Base-by-base conservation (phyloP, 2,797 vertebrate genomes). In the Triplophysa yarkandensis region DNA sequence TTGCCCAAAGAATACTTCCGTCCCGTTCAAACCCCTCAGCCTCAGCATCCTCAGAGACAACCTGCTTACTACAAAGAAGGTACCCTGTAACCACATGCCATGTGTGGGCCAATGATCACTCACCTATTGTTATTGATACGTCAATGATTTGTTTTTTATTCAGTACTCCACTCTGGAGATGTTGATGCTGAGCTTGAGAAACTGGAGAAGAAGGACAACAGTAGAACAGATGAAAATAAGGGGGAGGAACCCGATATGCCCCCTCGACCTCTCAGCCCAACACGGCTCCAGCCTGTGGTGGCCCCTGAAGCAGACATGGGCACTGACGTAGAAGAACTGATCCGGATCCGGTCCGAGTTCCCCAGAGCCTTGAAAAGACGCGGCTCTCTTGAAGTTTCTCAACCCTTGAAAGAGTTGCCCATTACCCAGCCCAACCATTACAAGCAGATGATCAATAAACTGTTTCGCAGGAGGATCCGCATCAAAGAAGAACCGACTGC, bases 361-460 rank as follows among this genome's bases (percentile, higher is more conserved):
- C 96, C 96, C 0, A 87, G 95, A 1, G 93, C 96, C 1, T 91
- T 98, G 58, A 95, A 95, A 67, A 95, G 90, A 61, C 89, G 94
- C 0, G 93, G 94, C 4, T 96, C 95, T 1, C 86, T 90, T 74
- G 94, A 96, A 30, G 87, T 88, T n/a, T 87, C 88, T 0, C 60
- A 3, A 39, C 87, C 88, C 0, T 43, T 85, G 0, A 85, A 82
- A 39, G 86, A 77, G 7, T 68, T 89, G 50, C 88, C 88, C 0
- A 84, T 87, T 0, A 83, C 89, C 30, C 91, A 94, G 79, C 91
- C 92, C 2, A 94, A 93, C 72, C 93, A 94, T 77, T 98, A 97
- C 85, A 95, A 93, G 65, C 89, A 92, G 75, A 89, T 97, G 74
- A 95, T 97, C 74, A 89, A 85, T 78, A 94, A 94, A 76, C 92